A percentile compares a stretch with the other conserved stretches of the same genome.
Evolutionary conservation across 2,888 invertebrate species (phyloP).

Genomic region (Glyphotaelius pellucidus): DNA sequence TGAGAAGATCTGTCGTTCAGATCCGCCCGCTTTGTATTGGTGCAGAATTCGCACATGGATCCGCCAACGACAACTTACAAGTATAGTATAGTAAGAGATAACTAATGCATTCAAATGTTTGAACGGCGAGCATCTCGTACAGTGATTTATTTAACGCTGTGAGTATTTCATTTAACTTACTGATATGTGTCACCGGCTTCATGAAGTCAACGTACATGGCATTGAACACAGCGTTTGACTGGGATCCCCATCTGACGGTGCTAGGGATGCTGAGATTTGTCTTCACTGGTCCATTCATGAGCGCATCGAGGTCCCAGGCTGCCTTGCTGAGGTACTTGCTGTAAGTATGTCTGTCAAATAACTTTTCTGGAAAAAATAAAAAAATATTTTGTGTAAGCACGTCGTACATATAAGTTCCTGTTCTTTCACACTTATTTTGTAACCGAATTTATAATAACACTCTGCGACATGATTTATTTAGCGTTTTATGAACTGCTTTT

Average conservation of each 20-base stretch:
- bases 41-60: no score
- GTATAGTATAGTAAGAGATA: no score
- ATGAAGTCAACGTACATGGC: constrained; percentile 84
- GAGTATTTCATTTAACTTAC: constrained; percentile 69
- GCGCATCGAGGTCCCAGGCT: constrained; percentile 70
- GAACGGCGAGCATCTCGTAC: no score
- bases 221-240: constrained; percentile 79
- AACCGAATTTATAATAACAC: constrained; percentile 55
- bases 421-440: no score
- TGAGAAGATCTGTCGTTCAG: no score
- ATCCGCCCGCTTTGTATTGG: no score
- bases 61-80: no score
- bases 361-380: constrained; percentile 69
- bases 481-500: no score
- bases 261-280: constrained; percentile 81
- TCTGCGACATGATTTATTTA: no score
- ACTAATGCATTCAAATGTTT: no score
- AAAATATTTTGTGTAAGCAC: constrained; percentile 1
- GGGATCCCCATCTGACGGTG: constrained; percentile 82
- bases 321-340: constrained; percentile 68
- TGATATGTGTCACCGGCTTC: constrained; percentile 85
- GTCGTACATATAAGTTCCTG: background rate
- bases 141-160: no score
- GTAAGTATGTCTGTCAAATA: constrained; percentile 72
- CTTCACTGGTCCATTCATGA: constrained; percentile 87